Percentiles rank a stretch among this genome's conserved stretches.
These are phyloP conservation scores for Varanus salvator DNA, from an alignment of 2,113 vertebrate species.

Conservation along the genomic window DNA sequence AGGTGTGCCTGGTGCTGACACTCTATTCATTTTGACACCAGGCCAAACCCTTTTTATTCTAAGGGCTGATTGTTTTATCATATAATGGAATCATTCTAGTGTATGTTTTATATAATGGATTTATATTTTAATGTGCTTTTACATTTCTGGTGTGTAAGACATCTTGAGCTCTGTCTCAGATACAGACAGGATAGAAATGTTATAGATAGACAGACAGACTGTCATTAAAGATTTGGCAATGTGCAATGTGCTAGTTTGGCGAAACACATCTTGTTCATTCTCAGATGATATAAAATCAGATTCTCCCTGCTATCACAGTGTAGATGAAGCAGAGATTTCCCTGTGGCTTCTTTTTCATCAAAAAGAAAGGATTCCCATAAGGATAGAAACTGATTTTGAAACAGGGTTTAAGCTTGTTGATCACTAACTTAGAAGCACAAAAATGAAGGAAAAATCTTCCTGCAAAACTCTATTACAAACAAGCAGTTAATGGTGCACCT, in stretches of 20 bases:
- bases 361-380: slow-evolving; percentile 48
- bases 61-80: too few species aligned
- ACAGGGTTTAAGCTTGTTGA: slow-evolving; percentile 85
- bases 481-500: slow-evolving; percentile 59
- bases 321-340: slow-evolving; percentile 40
- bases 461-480: slow-evolving; percentile 73
- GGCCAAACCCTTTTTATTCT: too few species aligned
- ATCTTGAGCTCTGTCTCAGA: too few species aligned
- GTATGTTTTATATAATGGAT: too few species aligned
- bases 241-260: background rate
- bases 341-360: slow-evolving; percentile 30
- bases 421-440: slow-evolving; percentile 85
- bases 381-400: slow-evolving; percentile 56
- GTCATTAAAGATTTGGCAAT: slow-evolving; percentile 1
- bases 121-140: too few species aligned
- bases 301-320: background rate
- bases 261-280: background rate
- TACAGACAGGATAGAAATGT: too few species aligned
- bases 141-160: too few species aligned
- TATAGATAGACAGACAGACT: background rate
- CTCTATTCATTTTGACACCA: too few species aligned
- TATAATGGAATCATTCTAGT: too few species aligned
- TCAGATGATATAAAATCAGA: background rate
- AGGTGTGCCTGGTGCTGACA: too few species aligned
- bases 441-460: slow-evolving; percentile 74